Evolutionary conservation across 1,140 invertebrate genomes (phyloP), one percentile per base, ranked within the genome.

Genomic region (Habropoda laboriosa): DNA sequence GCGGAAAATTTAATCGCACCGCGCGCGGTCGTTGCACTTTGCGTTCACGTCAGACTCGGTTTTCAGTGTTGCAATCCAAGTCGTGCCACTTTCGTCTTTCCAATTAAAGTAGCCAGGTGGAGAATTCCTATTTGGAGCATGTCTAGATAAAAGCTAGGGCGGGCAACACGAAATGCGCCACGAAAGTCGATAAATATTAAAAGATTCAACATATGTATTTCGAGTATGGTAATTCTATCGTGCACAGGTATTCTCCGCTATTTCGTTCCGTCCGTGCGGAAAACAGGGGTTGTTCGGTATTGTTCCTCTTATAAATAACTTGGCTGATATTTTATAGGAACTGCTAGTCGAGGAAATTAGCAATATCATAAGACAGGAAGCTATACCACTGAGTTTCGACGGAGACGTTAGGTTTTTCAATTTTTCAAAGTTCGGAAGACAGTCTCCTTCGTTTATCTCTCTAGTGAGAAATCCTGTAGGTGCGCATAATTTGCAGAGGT

Each of bases 391-490:
- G 42, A 94, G 93, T 81, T 95, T 96, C 82, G 95, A 96, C 85
- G 92, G 94, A 8, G 94, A 95, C 83, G 91, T 96, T 1, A 94
- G 94, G 83, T 96, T 96, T 86, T 89, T 95, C 6, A 96, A 96
- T 91, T 96, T 96, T 88, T 94, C 94, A 3, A 85, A 91, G 47
- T 95, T 93, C 77, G 94, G 93, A 21, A 92, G 92, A 76, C 94
- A 94, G 85, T 93, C 93, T 24, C 96, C 96, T 1, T 94, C 94
- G 42, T 96, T 94, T 88, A 94, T 96, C 63, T 96, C 95, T 80
- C 83, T 96, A 55, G 93, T 96, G 8, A 92, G 95, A 84, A 94
- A 96, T 88, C 96, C 96, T 10, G 89, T 95, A 13, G 93, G 94
- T 83, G 87, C 86, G 2, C 90, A 81, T 51, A 88, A 81, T 27